These are phyloP conservation scores for Sinopyrophorus schimmeli DNA, from an alignment of 2,888 invertebrate genomes.

Conservation along the genomic window DNA sequence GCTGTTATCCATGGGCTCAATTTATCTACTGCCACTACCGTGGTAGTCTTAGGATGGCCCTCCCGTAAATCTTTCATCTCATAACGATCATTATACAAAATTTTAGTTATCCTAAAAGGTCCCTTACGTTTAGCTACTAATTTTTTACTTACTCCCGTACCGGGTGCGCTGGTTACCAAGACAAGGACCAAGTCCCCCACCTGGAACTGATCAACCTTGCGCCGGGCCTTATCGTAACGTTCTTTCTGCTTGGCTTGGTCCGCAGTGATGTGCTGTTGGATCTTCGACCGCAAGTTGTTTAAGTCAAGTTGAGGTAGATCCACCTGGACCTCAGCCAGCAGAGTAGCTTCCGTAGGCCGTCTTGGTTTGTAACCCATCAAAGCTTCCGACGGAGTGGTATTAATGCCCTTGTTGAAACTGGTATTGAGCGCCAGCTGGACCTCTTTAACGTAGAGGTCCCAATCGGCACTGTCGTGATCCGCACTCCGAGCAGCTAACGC, in stretches of 20 bases:
- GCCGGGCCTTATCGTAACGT: conserved; percentile 17
- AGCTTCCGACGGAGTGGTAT: conserved; percentile 30
- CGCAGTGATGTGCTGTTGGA: conserved; percentile 16
- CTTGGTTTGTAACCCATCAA: conserved; percentile 32
- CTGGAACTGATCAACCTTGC: conserved; percentile 6
- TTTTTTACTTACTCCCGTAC: too few relatives aligned
- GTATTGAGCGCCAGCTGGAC: conserved; percentile 39
- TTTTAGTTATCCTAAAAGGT: too few relatives aligned
- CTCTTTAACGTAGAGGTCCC: conserved; percentile 38
- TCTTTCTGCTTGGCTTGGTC: conserved; percentile 29
- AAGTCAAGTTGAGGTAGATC: conserved; percentile 6
- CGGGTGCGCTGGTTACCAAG: conserved; percentile 1
- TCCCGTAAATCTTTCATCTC: too few relatives aligned
- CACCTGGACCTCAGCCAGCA: conserved; percentile 12
- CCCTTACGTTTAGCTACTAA: too few relatives aligned
- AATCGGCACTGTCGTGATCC: conserved; percentile 22
- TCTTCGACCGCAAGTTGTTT: conserved; percentile 8
- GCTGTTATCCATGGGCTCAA: too few relatives aligned
- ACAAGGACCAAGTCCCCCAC: conserved; percentile 18
- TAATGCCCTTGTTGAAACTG: conserved; percentile 30
- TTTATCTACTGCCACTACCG: too few relatives aligned
- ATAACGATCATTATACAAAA: too few relatives aligned
- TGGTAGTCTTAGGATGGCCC: too few relatives aligned
- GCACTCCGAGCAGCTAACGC: conserved; percentile 33
- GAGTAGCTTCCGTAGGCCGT: conserved; percentile 17